A percentile compares a stretch with the other conserved stretches of the same genome.
phyloP scores from a whole-genome alignment of 2,797 vertebrate species.

The Triplophysa yarkandensis region DNA sequence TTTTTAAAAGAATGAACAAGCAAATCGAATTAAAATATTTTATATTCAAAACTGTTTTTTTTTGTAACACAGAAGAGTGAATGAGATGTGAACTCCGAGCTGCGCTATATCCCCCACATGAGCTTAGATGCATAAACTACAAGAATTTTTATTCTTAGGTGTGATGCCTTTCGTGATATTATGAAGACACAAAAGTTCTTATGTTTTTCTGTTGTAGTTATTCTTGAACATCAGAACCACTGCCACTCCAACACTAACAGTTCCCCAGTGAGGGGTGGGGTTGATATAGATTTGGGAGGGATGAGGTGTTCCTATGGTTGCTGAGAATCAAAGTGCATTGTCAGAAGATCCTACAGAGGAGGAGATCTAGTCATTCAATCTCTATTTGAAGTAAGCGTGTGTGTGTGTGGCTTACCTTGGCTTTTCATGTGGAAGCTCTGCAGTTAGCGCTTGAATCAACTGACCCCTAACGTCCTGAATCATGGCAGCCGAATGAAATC shows the following conservation, averaged over 20 bases:
- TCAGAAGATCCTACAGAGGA: conserved; percentile 30
- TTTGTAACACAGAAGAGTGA: neutral
- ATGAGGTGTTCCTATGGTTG: conserved; percentile 39
- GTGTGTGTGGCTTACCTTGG: conserved; percentile 77
- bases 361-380: conserved; percentile 10
- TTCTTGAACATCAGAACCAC: neutral
- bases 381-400: conserved; percentile 21
- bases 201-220: neutral
- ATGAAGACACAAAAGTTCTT: neutral
- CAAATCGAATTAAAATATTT: neutral
- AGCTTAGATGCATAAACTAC: neutral
- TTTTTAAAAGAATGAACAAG: neutral
- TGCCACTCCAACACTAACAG: neutral
- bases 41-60: neutral
- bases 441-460: conserved; percentile 82
- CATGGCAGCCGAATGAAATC: conserved; percentile 81
- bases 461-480: conserved; percentile 78
- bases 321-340: conserved; percentile 31
- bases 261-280: neutral
- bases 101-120: neutral
- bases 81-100: neutral
- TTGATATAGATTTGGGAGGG: conserved; percentile 31
- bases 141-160: neutral
- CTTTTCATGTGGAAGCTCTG: conserved; percentile 90
- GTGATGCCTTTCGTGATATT: neutral